A percentile compares a stretch with the other conserved stretches of the same genome.
Evolutionary conservation across 2,888 invertebrate genomes (phyloP).

Genomic region (Malacosoma neustria): DNA sequence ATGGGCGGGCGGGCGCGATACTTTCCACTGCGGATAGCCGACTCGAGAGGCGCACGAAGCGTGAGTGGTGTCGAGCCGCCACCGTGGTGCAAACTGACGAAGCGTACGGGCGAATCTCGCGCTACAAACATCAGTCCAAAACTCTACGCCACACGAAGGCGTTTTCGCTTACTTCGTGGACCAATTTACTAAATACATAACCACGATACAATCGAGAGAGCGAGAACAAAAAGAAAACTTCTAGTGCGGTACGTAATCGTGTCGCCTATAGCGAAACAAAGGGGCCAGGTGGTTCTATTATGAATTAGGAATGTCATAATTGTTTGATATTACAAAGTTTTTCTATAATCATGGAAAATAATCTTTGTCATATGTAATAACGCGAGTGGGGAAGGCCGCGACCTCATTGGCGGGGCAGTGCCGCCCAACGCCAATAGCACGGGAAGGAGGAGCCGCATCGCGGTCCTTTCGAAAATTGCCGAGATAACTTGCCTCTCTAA

Average conservation of each 20-base stretch:
- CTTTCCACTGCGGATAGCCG: constrained; percentile 19
- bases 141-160: constrained; percentile 15
- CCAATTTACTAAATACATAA: constrained; percentile 3
- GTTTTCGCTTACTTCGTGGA: constrained; percentile 13
- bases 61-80: constrained; percentile 25
- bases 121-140: constrained; percentile 18
- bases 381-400: constrained; percentile 55
- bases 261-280: background rate
- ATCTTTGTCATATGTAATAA: constrained; percentile 37
- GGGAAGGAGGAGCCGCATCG: constrained; percentile 56
- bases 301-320: constrained; percentile 11
- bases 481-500: constrained; percentile 44
- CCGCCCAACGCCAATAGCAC: constrained; percentile 57
- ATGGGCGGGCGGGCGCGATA: constrained; percentile 32
- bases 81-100: constrained; percentile 37
- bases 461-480: constrained; percentile 50
- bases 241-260: background rate
- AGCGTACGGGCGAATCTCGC: constrained; percentile 19
- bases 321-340: constrained; percentile 26
- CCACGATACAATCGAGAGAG: constrained; percentile 1
- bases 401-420: constrained; percentile 52
- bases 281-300: constrained; percentile 2
- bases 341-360: constrained; percentile 46
- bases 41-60: constrained; percentile 26
- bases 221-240: background rate